Conservation (phyloP, 37 sponge, comb jelly and placozoan species). For the Halisarca cf. caerulea region DNA sequence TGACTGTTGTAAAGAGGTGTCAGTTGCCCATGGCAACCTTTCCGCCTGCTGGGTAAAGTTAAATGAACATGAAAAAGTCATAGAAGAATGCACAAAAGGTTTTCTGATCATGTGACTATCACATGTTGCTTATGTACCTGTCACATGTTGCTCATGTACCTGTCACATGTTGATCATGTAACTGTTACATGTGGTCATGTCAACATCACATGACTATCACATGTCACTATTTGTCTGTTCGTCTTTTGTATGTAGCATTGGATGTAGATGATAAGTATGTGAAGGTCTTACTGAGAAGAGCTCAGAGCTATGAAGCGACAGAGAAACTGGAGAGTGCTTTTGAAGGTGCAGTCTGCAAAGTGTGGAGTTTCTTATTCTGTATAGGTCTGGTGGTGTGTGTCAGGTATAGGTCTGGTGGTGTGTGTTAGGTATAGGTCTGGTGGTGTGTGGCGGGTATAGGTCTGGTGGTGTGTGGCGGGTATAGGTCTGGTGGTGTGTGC, state of each 20-base stretch:
- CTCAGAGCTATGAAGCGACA: constrained; percentile 73
- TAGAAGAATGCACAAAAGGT: constrained; percentile 81
- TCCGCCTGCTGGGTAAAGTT: constrained; percentile 81
- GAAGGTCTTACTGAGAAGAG: constrained; percentile 85
- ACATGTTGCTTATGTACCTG: too few relatives aligned
- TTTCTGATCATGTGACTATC: neutral
- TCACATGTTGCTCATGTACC: too few relatives aligned
- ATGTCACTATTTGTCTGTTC: constrained; percentile 31
- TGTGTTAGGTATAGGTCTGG: too few relatives aligned
- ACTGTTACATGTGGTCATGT: neutral
- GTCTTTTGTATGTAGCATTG: constrained; percentile 63
- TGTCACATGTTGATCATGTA: neutral
- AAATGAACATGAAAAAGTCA: constrained; percentile 59
- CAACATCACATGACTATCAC: neutral
- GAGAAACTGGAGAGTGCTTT: constrained; percentile 91
- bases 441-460: neutral
- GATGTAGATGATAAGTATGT: constrained; percentile 73
- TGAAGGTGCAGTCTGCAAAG: too few relatives aligned
- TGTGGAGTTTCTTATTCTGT: too few relatives aligned
- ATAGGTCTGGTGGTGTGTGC: too few relatives aligned
- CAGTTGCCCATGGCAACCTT: constrained; percentile 80
- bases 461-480: too few relatives aligned
- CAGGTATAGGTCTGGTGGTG: too few relatives aligned
- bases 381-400: too few relatives aligned
- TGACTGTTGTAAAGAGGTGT: constrained; percentile 57